These are phyloP conservation scores for Elephas maximus DNA, from an alignment of 2,113 vertebrate genomes.

Conservation along the genomic window DNA sequence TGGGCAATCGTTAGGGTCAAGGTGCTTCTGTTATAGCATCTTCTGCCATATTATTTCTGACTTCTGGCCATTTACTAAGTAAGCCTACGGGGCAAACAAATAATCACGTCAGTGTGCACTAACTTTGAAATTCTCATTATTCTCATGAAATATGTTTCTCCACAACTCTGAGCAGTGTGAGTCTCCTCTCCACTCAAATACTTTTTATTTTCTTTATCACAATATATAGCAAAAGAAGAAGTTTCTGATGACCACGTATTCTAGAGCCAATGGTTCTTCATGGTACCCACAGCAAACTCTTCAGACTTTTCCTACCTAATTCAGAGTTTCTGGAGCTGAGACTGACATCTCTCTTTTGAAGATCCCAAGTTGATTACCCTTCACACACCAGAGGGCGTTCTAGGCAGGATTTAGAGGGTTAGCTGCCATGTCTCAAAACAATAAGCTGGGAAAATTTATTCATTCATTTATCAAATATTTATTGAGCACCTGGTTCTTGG, in stretches of 20 bases:
- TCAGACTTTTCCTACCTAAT: not conserved
- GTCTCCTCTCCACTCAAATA: not conserved
- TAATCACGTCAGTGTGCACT: not conserved
- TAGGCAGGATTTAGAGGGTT: conserved; percentile 16
- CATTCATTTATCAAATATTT: conserved; percentile 33
- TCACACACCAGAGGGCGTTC: not conserved
- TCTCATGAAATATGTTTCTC: not conserved
- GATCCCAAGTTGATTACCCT: not conserved
- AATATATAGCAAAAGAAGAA: not conserved
- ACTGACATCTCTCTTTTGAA: not conserved
- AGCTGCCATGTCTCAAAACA: not conserved
- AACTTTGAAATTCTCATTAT: not conserved
- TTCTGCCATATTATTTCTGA: not conserved
- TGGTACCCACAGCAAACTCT: accelerated
- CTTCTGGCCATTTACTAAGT: not conserved
- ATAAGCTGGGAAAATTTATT: not conserved
- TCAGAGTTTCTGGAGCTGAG: not conserved
- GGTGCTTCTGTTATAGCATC: not conserved
- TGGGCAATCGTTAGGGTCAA: not conserved
- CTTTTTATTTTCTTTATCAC: not conserved
- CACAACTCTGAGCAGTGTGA: not conserved
- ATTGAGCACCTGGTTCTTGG: conserved; percentile 30
- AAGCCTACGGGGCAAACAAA: not conserved
- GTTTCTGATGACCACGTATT: not conserved
- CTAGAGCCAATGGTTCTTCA: not conserved